Base-by-base conservation (phyloP, 1,140 invertebrate genomes). In the Drosophila hydei region DNA sequence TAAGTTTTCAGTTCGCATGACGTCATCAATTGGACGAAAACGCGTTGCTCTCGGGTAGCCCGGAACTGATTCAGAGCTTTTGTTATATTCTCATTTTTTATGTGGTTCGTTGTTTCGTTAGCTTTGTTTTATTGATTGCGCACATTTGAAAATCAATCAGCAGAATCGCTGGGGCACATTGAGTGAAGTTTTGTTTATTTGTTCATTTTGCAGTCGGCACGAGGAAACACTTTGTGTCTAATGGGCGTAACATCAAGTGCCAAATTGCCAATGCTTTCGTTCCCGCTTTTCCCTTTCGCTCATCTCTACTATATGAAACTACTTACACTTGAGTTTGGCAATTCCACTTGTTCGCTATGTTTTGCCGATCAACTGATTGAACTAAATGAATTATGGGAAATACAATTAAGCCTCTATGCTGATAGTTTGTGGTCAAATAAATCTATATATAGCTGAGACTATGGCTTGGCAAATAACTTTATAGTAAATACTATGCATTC, bases 181-280 rank as follows among this genome's bases (percentile, higher is more conserved):
- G 77, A 80, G 78, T 80, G 78, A 80, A 80, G 77, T 81, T 77
- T 80, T 80, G 77, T 80, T 80, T 80, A 80, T 80, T 81, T 80
- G 69, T 77, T 61, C 73, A 48, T 72, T 80, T 68, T 50, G 9
- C 52, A 72, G 55, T 65, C 48, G 14, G 18, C 27, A 38, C 45
- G 60, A 23, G 21, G 54, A 62, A 72, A 59, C 77, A 76, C 78
- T 77, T 63, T 76, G 73, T 43, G 70, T 16, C 61, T 79, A 79
- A 79, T 68, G 56, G 45, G 38, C 42, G 23, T 18, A 52, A 36
- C 60, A 38, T 74, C 42, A 68, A 71, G 72, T 43, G 56, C 50
- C 72, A 72, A 75, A 77, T 78, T 64, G 77, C 65, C 50, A 48
- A 19, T 63, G 19, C 9, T 11, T 18, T 47, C 8, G 25, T 38